phyloP scores from a whole-genome alignment of 2,797 vertebrate genomes.

The Etheostoma nigrum region DNA sequence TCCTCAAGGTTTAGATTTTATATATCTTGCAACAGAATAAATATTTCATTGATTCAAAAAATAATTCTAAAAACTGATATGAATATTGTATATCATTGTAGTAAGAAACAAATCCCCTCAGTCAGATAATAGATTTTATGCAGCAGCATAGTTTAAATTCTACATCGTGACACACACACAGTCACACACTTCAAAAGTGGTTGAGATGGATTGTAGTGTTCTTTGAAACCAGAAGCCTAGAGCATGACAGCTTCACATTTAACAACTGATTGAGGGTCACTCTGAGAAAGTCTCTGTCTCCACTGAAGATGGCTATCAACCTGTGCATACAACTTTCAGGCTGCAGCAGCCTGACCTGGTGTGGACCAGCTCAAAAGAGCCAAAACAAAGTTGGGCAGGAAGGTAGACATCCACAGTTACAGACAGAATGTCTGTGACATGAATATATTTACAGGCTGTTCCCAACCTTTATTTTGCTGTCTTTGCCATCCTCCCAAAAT shows the following conservation, averaged over 20 bases:
- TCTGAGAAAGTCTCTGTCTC: slow-evolving; percentile 26
- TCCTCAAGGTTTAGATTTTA: slow-evolving; percentile 70
- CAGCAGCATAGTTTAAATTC: slow-evolving; percentile 51
- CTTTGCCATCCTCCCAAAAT: slow-evolving; percentile 14
- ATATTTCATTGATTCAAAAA: slow-evolving; percentile 67
- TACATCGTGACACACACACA: not conserved
- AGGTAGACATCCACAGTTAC: slow-evolving; percentile 16
- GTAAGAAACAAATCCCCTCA: slow-evolving; percentile 52
- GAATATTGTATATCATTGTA: slow-evolving; percentile 52
- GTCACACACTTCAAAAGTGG: slow-evolving; percentile 43
- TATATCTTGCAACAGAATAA: slow-evolving; percentile 60
- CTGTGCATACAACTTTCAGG: slow-evolving; percentile 18
- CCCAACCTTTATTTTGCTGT: slow-evolving; percentile 5
- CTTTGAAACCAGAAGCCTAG: slow-evolving; percentile 38
- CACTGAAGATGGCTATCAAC: slow-evolving; percentile 46
- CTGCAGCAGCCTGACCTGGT: slow-evolving; percentile 5
- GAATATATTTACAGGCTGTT: slow-evolving; percentile 26
- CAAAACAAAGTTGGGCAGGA: slow-evolving; percentile 38
- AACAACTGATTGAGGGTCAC: slow-evolving; percentile 47
- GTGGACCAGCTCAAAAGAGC: slow-evolving; percentile 31
- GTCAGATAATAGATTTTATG: slow-evolving; percentile 52
- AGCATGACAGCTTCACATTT: slow-evolving; percentile 44
- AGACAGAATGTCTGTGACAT: slow-evolving; percentile 32
- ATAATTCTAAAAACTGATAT: slow-evolving; percentile 42
- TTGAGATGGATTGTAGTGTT: slow-evolving; percentile 35